Evolutionary conservation across 2,113 vertebrate genomes (phyloP).

Genomic region (Aldabrachelys gigantea): DNA sequence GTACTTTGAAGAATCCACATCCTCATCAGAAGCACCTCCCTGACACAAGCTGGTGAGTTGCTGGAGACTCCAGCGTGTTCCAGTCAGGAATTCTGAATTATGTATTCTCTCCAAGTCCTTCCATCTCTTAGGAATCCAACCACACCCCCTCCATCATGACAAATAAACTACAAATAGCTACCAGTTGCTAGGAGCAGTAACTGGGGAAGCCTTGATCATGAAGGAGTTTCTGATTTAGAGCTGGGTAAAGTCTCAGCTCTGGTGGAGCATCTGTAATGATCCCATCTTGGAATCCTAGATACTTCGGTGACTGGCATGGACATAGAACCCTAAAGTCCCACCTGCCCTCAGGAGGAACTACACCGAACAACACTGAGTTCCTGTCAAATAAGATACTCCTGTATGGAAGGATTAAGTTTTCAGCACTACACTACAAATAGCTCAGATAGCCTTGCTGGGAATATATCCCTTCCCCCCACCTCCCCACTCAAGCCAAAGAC

Average conservation of each 20-base stretch:
- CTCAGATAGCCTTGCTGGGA: background rate
- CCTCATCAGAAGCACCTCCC: rapidly evolving
- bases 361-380: background rate
- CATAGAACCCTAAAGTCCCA: background rate
- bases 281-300: background rate
- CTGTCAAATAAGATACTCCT: background rate
- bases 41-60: background rate
- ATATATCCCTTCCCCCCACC: background rate
- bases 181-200: background rate
- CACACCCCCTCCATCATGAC: background rate
- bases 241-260: background rate
- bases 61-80: background rate
- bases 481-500: background rate
- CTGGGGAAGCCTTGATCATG: background rate
- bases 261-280: background rate
- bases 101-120: background rate
- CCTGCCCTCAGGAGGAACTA: background rate
- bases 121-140: background rate
- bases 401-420: background rate
- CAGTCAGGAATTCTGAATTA: background rate
- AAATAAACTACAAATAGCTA: background rate
- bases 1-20: background rate
- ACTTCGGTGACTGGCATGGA: background rate
- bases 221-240: background rate
- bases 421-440: background rate